These are phyloP conservation scores for Cryptosula pallasiana DNA, from an alignment of 2,888 invertebrate species.

Conservation along the genomic window DNA sequence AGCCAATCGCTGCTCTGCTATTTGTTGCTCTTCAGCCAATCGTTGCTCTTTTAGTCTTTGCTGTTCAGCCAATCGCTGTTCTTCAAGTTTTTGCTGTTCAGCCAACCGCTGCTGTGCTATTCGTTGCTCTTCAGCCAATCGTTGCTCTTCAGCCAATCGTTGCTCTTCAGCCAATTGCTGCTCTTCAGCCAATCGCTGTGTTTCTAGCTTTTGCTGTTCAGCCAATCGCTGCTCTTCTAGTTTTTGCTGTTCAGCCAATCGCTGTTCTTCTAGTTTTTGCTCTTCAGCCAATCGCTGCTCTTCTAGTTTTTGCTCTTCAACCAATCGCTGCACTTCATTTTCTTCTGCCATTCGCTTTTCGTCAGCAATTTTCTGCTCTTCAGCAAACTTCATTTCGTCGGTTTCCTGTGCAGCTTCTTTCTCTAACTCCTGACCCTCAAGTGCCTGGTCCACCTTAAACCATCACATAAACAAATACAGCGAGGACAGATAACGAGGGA, in stretches of 20 bases:
- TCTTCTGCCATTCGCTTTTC: neutral
- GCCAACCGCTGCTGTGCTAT: slow-evolving; percentile 18
- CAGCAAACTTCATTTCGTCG: neutral
- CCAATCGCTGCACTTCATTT: neutral
- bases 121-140: neutral
- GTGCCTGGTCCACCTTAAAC: no score
- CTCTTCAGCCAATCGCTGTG: neutral
- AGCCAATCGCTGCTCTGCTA: neutral
- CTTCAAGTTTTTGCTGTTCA: neutral
- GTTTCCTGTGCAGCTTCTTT: neutral
- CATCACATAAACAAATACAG: no score
- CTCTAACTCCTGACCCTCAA: neutral
- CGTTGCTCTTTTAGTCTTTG: neutral
- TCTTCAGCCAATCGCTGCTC: neutral
- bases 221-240: neutral
- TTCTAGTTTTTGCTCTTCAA: no score
- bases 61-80: slow-evolving; percentile 1
- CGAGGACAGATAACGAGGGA: no score
- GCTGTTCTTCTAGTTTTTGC: no score
- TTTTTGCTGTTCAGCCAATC: neutral
- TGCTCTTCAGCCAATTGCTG: neutral
- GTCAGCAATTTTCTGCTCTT: neutral
- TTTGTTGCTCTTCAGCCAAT: neutral
- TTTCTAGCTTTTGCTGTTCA: neutral
- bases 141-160: slow-evolving; percentile 14